These are phyloP conservation scores for Myotis myotis DNA, from an alignment of 2,797 vertebrate genomes.

Conservation along the genomic window DNA sequence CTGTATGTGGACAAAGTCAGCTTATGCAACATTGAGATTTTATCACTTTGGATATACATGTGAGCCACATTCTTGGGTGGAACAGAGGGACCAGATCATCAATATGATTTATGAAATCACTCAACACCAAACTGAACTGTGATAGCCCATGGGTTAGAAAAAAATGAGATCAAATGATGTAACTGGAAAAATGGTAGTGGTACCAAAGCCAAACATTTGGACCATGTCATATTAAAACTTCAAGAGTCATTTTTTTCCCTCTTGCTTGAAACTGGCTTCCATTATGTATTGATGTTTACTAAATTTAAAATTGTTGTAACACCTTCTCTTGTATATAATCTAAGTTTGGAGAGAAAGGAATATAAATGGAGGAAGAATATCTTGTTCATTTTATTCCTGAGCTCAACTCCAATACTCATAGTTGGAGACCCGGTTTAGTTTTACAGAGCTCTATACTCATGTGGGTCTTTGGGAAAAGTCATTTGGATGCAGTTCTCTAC, in stretches of 20 bases:
- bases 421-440: not conserved
- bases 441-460: not conserved
- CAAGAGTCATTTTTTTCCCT: conserved; percentile 31
- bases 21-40: conserved; percentile 58
- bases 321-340: not conserved
- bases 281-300: not conserved
- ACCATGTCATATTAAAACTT: conserved; percentile 45
- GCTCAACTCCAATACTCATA: not conserved
- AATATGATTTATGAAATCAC: conserved; percentile 71
- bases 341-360: not conserved
- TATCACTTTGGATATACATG: conserved; percentile 66
- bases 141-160: conserved; percentile 58
- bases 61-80: conserved; percentile 72
- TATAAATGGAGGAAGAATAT: not conserved
- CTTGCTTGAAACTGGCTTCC: conserved; percentile 28
- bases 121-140: conserved; percentile 60
- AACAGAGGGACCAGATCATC: conserved; percentile 64
- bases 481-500: not conserved
- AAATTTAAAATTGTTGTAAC: conserved; percentile 19
- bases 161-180: conserved; percentile 61
- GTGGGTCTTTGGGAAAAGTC: not conserved
- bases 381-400: not conserved
- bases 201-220: conserved; percentile 57
- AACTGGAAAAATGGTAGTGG: conserved; percentile 44
- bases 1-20: not conserved